Base-by-base conservation (phyloP, 2,113 vertebrate genomes). In the Ictalurus punctatus region DNA sequence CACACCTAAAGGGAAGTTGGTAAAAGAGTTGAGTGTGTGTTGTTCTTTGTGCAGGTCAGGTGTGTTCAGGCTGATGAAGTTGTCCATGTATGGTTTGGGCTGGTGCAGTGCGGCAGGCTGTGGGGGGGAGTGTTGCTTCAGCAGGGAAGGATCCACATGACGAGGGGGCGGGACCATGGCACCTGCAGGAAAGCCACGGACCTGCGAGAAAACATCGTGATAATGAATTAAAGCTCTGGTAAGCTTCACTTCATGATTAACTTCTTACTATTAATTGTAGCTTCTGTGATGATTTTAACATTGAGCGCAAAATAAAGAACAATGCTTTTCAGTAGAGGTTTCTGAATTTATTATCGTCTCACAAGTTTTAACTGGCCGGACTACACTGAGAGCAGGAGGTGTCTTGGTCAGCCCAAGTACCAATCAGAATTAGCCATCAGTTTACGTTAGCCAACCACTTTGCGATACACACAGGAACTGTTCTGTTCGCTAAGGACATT, bases 41-140 rank as follows among this genome's bases (percentile, higher is more conserved):
- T 97, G 95, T 93, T 98, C 98, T 96, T 99, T 99, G 90, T 97
- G 98, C 95, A 99, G 95, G 91, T 99, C 98, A 17, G 96, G 94
- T 93, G 96, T 93, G 91, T 96, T 87, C 79, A 97, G 97, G 95
- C 97, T 95, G 89, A 98, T 93, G 95, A 97, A 97, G 90, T 95
- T 98, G 88, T 99, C 98, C 65, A 97, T 93, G 95, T 97, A 98
- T 19, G 97, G 96, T 90, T 99, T 99, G 94, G 97, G 96, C 90
- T 97, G 96, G 95, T 97, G 97, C 94, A 96, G 94, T 86, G 96
- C 90, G 89, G 96, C 95, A 81, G 96, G 95, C 91, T 96, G 97
- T 19, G 95, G 95, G 6, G 95, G 95, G 25, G 95, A 94, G 52
- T 96, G 96, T 85, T 98, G 97, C 94, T 99, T 99, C 94, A 98